Conservation (phyloP, 2,113 vertebrate species). For the Bos taurus region DNA sequence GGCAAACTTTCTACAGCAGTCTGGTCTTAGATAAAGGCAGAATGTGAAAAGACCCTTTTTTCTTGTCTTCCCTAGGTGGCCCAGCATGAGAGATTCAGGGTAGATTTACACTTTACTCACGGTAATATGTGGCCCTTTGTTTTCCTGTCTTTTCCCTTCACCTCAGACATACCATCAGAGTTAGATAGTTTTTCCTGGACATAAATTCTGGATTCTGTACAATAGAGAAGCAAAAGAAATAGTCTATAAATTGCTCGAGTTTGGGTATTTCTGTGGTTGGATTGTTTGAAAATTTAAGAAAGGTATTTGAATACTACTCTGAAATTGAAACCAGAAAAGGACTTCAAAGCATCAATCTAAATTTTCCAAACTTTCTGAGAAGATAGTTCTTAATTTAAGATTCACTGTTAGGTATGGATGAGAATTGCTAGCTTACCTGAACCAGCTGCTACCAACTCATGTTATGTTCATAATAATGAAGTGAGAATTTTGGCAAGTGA, state of each 20-base stretch:
- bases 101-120: neutral
- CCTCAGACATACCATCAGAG: neutral
- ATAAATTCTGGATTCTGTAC: neutral
- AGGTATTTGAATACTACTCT: neutral
- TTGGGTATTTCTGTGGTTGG: neutral
- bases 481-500: slow-evolving; percentile 53
- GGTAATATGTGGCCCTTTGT: neutral
- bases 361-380: slow-evolving; percentile 15
- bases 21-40: neutral
- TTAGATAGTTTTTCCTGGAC: neutral
- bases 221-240: neutral
- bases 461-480: slow-evolving; percentile 46
- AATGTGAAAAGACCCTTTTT: neutral
- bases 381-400: neutral
- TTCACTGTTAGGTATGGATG: neutral
- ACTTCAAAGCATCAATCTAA: neutral
- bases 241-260: neutral
- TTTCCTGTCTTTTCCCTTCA: neutral
- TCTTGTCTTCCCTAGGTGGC: neutral
- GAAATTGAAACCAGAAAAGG: neutral
- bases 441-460: slow-evolving; percentile 41
- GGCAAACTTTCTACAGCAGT: neutral
- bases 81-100: neutral
- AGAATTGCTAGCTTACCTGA: slow-evolving; percentile 58
- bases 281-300: slow-evolving; percentile 28